Base-by-base conservation (phyloP, 2,113 vertebrate genomes). In the Todiramphus saurophagus region DNA sequence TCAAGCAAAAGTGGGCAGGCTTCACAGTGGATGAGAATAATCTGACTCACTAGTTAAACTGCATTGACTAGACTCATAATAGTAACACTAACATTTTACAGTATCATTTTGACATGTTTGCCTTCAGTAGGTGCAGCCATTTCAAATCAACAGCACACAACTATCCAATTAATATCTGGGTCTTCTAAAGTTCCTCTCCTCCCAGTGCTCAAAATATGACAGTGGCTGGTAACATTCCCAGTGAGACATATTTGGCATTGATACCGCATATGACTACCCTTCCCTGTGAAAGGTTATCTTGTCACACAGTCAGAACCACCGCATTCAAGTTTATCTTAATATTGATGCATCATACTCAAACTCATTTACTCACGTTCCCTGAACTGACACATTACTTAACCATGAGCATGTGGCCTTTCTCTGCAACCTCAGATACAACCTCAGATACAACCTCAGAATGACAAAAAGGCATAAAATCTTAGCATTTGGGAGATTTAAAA, bases 341-440 rank as follows among this genome's bases (percentile, higher is more conserved):
- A 58, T 31, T 48, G 17, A 35, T 6, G 1, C 1, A 2, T 41
- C 13, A 10, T 41, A 33, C 6, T n/a, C 56, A 90, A 55, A 73
- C 6, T 67, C 11, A 33, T 39, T 53, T 63, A 12, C 9, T 41
- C 21, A n/a, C 0, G 0, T 48, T 77, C 59, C 24, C 25, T 44
- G 21, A 11, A 51, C 5, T 67, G 16, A 27, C 28, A 20, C 7
- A 8, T 35, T 50, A 6, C 11, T 13, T 53, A 31, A 2, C 31
- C 50, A 4, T 16, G 41, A 39, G 11, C 10, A 21, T 14, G 5
- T 16, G 43, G 11, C 7, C 24, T 16, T 66, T 43, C n/a, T 62
- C 50, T 51, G 23, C 19, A 72, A 33, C 3, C 17, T 62, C 62
- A 50, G 18, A n/a, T 70, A 37, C 37, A 37, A 37, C 37, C 37